A percentile compares a stretch with the other conserved stretches of the same genome.
Evolutionary conservation across 2,888 invertebrate species (phyloP).

Genomic region (Ellobium chinense): DNA sequence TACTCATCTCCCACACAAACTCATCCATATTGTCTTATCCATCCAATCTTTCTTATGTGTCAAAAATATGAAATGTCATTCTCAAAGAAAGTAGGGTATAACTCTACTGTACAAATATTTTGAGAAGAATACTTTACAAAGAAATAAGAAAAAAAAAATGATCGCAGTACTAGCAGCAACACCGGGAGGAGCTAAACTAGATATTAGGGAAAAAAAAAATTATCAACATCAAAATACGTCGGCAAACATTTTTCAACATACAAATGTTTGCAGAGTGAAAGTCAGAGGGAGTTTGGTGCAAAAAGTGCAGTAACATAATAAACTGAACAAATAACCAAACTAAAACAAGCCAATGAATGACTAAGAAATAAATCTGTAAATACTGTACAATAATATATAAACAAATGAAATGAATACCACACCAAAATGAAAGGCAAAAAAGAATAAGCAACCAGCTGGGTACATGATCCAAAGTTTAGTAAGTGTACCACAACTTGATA

Average conservation of each 20-base stretch:
- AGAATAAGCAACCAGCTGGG: background rate
- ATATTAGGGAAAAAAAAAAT: background rate
- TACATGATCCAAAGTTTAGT: too few relatives aligned
- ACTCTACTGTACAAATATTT: too few relatives aligned
- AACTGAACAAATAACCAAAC: too few relatives aligned
- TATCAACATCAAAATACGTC: background rate
- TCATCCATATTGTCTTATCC: background rate
- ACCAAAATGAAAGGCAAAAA: background rate
- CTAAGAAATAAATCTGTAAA: too few relatives aligned
- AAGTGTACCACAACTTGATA: too few relatives aligned
- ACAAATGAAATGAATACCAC: too few relatives aligned
- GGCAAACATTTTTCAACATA: background rate
- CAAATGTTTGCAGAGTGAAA: background rate
- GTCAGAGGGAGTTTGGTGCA: too few relatives aligned
- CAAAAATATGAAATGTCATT: background rate
- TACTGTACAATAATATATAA: too few relatives aligned
- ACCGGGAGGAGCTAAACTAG: background rate
- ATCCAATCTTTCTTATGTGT: background rate
- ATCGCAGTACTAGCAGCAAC: background rate
- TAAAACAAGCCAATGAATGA: too few relatives aligned
- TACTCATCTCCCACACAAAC: too few relatives aligned
- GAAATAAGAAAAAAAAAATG: background rate
- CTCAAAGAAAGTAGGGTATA: background rate
- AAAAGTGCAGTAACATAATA: too few relatives aligned
- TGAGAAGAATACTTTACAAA: background rate